Conservation (phyloP, 2,797 vertebrate genomes). For the Triplophysa yarkandensis region DNA sequence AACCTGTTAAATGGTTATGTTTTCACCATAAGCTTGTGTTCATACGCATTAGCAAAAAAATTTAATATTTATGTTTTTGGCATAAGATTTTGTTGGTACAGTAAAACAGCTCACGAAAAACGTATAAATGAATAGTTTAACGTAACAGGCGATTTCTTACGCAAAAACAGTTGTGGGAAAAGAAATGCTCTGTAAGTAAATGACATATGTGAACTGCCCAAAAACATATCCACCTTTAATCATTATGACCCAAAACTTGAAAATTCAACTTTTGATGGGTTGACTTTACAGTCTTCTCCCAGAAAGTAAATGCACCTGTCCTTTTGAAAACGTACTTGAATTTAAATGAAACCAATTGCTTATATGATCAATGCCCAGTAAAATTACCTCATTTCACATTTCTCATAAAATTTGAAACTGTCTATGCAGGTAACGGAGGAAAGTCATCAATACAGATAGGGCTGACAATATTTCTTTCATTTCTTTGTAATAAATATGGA, state of each 20-base stretch:
- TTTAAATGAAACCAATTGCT: constrained; percentile 20
- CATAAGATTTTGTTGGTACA: too few species aligned
- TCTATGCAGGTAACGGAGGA: neutral
- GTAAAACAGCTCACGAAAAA: too few species aligned
- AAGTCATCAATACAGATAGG: constrained; percentile 14
- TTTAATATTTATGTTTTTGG: too few species aligned
- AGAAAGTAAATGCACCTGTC: neutral
- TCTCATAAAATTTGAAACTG: neutral
- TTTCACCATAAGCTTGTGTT: too few species aligned
- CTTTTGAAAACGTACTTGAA: neutral
- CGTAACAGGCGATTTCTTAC: neutral
- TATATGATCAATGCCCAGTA: constrained; percentile 23
- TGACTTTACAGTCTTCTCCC: constrained; percentile 3
- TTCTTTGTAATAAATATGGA: constrained; percentile 10
- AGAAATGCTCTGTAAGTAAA: neutral
- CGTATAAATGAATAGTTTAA: neutral
- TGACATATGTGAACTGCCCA: too few species aligned
- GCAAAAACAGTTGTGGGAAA: neutral
- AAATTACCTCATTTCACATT: constrained; percentile 10
- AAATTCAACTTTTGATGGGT: constrained; percentile 28
- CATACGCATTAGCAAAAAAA: too few species aligned
- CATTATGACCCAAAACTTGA: constrained; percentile 15
- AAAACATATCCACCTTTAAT: too few species aligned
- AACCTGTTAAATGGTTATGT: too few species aligned
- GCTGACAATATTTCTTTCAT: constrained; percentile 6